These are phyloP conservation scores for Drosophila oshimai DNA, from an alignment of 1,140 invertebrate species.

Conservation along the genomic window DNA sequence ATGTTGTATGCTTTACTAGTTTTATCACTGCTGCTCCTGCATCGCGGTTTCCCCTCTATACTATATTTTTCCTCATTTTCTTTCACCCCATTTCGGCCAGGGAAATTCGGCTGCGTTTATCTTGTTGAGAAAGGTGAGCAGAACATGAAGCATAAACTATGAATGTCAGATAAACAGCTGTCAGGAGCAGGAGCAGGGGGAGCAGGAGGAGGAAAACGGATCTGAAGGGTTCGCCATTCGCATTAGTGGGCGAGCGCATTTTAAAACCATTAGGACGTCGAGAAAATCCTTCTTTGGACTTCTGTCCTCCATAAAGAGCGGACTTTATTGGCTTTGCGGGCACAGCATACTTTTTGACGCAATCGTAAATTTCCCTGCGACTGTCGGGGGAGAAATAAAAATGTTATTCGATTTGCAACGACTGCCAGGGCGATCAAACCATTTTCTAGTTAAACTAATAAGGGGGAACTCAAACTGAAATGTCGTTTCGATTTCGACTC, in stretches of 20 bases:
- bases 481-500: not conserved
- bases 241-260: constrained; percentile 52
- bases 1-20: constrained; percentile 73
- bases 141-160: constrained; percentile 67
- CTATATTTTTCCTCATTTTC: constrained; percentile 13
- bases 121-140: constrained; percentile 60
- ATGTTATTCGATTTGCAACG: constrained; percentile 15
- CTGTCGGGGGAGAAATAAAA: constrained; percentile 27
- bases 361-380: constrained; percentile 20
- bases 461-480: not conserved
- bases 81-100: constrained; percentile 10
- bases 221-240: constrained; percentile 38
- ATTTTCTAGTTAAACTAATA: constrained; percentile 1
- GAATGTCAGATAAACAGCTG: constrained; percentile 71
- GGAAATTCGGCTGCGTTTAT: constrained; percentile 46
- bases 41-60: not conserved
- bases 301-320: constrained; percentile 7
- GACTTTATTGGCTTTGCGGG: constrained; percentile 26
- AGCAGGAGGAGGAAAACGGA: not conserved
- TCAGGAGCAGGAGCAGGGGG: no score
- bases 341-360: constrained; percentile 17
- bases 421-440: not conserved
- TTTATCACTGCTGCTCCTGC: constrained; percentile 56
- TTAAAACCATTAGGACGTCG: constrained; percentile 17
- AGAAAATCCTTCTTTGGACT: constrained; percentile 7